Evolutionary conservation across 2,797 vertebrate genomes (phyloP).

Genomic region (Ataeniobius toweri): DNA sequence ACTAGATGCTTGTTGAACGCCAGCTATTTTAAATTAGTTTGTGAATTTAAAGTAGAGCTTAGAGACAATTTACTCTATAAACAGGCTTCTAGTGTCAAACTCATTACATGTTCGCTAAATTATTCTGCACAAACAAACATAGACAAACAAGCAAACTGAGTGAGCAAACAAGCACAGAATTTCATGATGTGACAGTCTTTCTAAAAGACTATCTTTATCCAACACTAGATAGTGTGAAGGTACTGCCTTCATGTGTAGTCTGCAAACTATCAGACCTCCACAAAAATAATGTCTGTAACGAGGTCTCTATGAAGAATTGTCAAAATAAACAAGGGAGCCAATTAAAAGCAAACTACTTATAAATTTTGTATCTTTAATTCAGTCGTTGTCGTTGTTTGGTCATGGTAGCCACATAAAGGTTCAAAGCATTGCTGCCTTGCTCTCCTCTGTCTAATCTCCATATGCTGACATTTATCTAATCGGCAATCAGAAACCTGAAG

Average conservation of each 20-base stretch:
- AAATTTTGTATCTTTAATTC: slow-evolving; percentile 11
- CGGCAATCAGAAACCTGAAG: slow-evolving; percentile 65
- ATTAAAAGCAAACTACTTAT: not conserved
- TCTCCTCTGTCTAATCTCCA: slow-evolving; percentile 66
- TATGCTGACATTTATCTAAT: slow-evolving; percentile 75
- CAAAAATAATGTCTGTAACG: not conserved
- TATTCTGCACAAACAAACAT: slow-evolving; percentile 1
- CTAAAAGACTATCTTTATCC: slow-evolving; percentile 6
- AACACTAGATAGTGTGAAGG: slow-evolving; percentile 70
- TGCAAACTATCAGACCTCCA: not conserved
- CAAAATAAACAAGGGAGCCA: not conserved
- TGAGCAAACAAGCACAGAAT: not conserved
- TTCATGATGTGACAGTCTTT: not conserved
- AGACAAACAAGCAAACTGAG: slow-evolving; percentile 3
- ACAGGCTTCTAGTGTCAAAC: not conserved
- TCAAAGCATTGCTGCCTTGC: slow-evolving; percentile 35
- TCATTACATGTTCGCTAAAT: not conserved
- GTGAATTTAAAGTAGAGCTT: not conserved
- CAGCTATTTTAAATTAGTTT: not conserved
- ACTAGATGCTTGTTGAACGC: not conserved
- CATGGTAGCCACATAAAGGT: slow-evolving; percentile 47
- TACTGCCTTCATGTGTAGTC: slow-evolving; percentile 19
- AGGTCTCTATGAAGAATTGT: not conserved
- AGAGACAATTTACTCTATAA: not conserved
- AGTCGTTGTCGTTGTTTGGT: slow-evolving; percentile 35